Base-by-base conservation (phyloP, 2,888 invertebrate species). In the Norana najaformis region DNA sequence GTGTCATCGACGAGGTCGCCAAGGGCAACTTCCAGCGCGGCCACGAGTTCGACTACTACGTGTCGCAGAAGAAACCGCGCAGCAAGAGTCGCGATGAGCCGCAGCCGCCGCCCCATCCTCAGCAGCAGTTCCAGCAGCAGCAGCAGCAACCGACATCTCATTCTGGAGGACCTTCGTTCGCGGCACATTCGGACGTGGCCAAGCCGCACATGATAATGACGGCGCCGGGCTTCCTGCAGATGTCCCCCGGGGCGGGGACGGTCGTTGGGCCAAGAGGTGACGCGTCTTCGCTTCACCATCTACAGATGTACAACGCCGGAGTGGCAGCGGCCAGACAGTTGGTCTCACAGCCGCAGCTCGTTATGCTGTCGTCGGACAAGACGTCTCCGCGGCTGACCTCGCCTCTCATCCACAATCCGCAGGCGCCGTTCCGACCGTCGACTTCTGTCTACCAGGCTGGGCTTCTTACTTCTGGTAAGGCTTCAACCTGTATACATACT, bases 1-100 rank as follows among this genome's bases (percentile, higher is more conserved):
- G 97, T 93, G 96, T 97, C 30, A 98, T 98, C 92, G 98, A 98
- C 92, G 98, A 98, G 93, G 97, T 98, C 0, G 96, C 97, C 2
- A 96, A 97, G 92, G 97, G 97, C 93, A 90, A 94, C 93, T 93
- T 94, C 92, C 93, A 93, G 85, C 89, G 92, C 35, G 92, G 91
- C 37, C 83, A 90, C 38, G 89, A 89, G 34, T 91, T 83, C 41
- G 89, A 91, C 69, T 91, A 23, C 47, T 90, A 91, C 88, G 36
- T 69, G 23, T 47, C 88, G 41, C 41, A 90, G 89, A 89, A 88
- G 88, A 90, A 83, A 35, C 82, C 47, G 36, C 89, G 90, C 18
- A 89, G 82, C 35, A 91, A 91, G 69, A 90, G 83, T 37, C 41
- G 89, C 38, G 90, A 90, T 34, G 91, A 91, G 0, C 38, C 20